phyloP scores from a whole-genome alignment of 2,888 invertebrate species.

The Leucania comma region DNA sequence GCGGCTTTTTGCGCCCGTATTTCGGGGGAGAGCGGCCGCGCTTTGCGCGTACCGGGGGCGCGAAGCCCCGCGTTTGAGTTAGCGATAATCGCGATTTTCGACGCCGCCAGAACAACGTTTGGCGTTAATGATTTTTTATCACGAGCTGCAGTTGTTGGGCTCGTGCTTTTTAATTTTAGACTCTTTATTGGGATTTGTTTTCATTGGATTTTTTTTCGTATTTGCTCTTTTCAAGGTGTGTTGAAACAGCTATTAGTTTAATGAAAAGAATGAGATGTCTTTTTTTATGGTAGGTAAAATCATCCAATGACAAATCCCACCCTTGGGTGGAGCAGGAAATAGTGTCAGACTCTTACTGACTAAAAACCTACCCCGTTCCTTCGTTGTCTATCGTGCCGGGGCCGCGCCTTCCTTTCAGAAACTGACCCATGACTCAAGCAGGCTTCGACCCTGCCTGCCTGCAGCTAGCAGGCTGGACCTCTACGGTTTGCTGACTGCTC shows the following conservation, averaged over 20 bases:
- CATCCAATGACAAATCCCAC: too few relatives aligned
- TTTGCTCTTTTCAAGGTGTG: constrained; percentile 18
- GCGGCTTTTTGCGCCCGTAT: constrained; percentile 63
- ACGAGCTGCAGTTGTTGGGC: constrained; percentile 47
- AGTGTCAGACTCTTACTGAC: too few relatives aligned
- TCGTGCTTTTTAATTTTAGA: constrained; percentile 46
- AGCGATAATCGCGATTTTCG: constrained; percentile 73
- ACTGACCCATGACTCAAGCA: too few relatives aligned
- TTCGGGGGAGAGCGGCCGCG: constrained; percentile 51
- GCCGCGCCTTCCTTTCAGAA: too few relatives aligned
- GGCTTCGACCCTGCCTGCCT: too few relatives aligned
- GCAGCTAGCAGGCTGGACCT: too few relatives aligned
- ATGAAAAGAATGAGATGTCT: constrained; percentile 1
- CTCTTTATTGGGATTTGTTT: constrained; percentile 44
- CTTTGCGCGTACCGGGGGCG: constrained; percentile 45
- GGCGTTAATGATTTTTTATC: constrained; percentile 62
- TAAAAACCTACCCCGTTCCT: too few relatives aligned
- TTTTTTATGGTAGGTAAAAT: too few relatives aligned
- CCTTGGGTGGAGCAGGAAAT: too few relatives aligned
- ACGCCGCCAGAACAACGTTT: constrained; percentile 68
- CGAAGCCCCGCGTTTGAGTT: constrained; percentile 64
- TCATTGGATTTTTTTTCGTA: constrained; percentile 24
- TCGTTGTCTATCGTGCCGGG: too few relatives aligned
- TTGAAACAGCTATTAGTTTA: constrained; percentile 1
- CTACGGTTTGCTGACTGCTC: too few relatives aligned